Percentiles rank a stretch among this genome's conserved stretches.
phyloP scores from a whole-genome alignment of 2,113 vertebrate genomes.

The Chaetodon trifascialis region DNA sequence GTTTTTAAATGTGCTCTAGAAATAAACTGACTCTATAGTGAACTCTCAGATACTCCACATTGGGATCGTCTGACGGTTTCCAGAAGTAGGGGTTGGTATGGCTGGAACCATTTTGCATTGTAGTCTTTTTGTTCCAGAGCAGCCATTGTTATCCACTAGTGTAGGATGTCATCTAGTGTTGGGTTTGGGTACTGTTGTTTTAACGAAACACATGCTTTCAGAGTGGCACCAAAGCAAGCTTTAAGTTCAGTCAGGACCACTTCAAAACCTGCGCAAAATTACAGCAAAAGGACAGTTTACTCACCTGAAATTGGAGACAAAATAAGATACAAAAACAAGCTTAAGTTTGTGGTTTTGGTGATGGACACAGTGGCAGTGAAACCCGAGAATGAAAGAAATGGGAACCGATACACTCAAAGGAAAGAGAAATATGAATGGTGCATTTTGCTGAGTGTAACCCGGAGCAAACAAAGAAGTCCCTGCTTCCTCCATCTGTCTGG shows the following conservation, averaged over 20 bases:
- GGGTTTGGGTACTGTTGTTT: conserved; percentile 36
- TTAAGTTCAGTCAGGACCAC: neutral
- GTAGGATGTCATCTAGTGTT: conserved; percentile 68
- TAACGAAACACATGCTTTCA: neutral
- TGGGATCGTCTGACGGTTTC: conserved; percentile 45
- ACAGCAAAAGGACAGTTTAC: neutral
- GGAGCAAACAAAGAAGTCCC: neutral
- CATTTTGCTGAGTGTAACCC: neutral
- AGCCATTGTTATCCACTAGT: conserved; percentile 34
- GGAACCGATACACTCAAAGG: neutral
- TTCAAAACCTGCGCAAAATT: neutral
- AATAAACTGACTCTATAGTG: neutral
- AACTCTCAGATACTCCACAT: neutral
- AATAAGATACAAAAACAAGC: neutral
- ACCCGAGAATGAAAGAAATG: neutral
- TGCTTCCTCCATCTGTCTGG: conserved; percentile 14
- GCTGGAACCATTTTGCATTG: conserved; percentile 78
- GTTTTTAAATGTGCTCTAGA: neutral
- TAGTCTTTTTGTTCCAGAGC: conserved; percentile 52
- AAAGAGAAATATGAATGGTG: neutral
- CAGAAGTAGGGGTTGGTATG: conserved; percentile 43
- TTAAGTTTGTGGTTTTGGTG: neutral
- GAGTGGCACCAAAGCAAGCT: neutral
- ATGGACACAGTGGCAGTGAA: neutral
- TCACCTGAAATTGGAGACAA: neutral